phyloP scores from a whole-genome alignment of 2,888 invertebrate genomes.

The Pediacus dermestoides region DNA sequence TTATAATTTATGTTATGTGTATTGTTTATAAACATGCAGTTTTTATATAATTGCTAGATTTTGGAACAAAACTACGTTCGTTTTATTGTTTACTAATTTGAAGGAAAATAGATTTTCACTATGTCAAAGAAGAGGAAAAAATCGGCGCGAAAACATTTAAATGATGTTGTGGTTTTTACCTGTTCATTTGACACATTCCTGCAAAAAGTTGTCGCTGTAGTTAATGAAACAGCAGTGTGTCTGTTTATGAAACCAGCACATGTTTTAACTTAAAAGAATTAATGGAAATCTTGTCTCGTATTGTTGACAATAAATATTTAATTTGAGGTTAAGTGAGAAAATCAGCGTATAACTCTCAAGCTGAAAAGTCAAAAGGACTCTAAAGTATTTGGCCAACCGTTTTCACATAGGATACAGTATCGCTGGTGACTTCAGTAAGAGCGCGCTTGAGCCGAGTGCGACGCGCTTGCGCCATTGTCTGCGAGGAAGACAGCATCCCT shows the following conservation, averaged over 20 bases:
- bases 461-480: constrained; percentile 85
- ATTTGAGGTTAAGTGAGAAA: constrained; percentile 37
- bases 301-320: constrained; percentile 13
- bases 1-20: too few relatives aligned
- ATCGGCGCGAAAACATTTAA: constrained; percentile 7
- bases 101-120: too few relatives aligned
- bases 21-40: too few relatives aligned
- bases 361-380: constrained; percentile 38
- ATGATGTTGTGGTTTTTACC: constrained; percentile 27
- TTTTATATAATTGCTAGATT: too few relatives aligned
- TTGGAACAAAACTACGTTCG: too few relatives aligned
- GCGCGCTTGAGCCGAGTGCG: constrained; percentile 82
- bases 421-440: constrained; percentile 85
- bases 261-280: constrained; percentile 17
- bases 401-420: constrained; percentile 84
- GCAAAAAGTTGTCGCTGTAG: constrained; percentile 23
- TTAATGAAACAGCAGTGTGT: constrained; percentile 15
- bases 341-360: constrained; percentile 33
- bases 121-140: constrained; percentile 7
- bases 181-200: constrained; percentile 29
- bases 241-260: constrained; percentile 22
- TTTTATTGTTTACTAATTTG: too few relatives aligned
- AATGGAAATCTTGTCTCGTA: too few relatives aligned
- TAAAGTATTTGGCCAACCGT: constrained; percentile 60
- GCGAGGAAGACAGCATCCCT: constrained; percentile 87